Conservation (phyloP, 2,888 invertebrate species). For the Ophion ellenae region DNA sequence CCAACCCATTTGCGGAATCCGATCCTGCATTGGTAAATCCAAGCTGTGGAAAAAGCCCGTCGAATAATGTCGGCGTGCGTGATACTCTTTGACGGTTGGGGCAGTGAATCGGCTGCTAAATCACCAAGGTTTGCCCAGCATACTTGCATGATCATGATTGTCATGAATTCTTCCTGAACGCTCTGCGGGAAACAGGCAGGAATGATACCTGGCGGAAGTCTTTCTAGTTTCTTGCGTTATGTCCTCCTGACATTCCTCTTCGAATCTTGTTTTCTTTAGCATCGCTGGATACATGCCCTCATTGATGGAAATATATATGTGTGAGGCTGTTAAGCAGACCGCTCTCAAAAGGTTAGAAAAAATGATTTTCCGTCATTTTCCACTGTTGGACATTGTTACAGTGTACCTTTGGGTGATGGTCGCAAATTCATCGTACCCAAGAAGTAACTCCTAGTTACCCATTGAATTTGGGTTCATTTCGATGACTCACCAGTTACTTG, state of each 20-base stretch:
- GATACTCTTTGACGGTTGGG: slow-evolving; percentile 46
- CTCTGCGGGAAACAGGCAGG: slow-evolving; percentile 2
- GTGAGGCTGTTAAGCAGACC: no score
- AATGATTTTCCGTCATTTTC: no score
- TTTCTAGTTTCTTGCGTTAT: slow-evolving; percentile 36
- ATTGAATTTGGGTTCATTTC: no score
- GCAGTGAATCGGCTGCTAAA: slow-evolving; percentile 72
- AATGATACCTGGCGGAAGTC: slow-evolving; percentile 32
- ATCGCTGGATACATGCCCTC: not conserved
- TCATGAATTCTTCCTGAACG: slow-evolving; percentile 33
- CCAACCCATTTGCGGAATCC: slow-evolving; percentile 83
- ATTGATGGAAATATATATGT: not conserved
- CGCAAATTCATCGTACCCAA: no score
- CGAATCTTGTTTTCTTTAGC: not conserved
- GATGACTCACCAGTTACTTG: no score
- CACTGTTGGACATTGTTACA: no score
- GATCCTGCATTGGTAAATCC: slow-evolving; percentile 80
- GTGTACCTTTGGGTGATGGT: no score
- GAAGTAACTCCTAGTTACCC: no score
- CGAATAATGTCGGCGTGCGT: slow-evolving; percentile 76
- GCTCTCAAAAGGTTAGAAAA: no score
- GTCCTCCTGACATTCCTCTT: slow-evolving; percentile 9
- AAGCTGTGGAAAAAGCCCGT: slow-evolving; percentile 78
- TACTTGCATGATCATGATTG: slow-evolving; percentile 43
- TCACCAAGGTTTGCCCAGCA: slow-evolving; percentile 66